Percentiles rank a stretch among this genome's conserved stretches.
phyloP scores from a whole-genome alignment of 2,797 vertebrate genomes.

The Protonibea diacanthus region DNA sequence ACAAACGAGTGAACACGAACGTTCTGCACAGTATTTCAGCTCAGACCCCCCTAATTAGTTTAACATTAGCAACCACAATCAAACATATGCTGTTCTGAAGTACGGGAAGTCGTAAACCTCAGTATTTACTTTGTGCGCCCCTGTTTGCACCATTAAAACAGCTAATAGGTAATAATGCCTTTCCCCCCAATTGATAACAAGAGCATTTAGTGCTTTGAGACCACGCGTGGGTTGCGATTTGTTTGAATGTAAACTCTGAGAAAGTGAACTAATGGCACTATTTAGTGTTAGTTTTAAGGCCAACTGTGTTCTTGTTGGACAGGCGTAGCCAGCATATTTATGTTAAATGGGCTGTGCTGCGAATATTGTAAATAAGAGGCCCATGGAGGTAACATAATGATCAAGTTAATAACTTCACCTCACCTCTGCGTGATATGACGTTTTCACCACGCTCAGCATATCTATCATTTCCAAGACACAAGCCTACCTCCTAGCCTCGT shows the following conservation, averaged over 20 bases:
- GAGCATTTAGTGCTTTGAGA: slow-evolving; percentile 75
- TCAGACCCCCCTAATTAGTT: slow-evolving; percentile 86
- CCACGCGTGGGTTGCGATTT: slow-evolving; percentile 69
- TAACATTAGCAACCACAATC: slow-evolving; percentile 87
- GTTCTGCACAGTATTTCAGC: slow-evolving; percentile 78
- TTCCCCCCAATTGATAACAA: slow-evolving; percentile 84
- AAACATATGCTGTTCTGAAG: slow-evolving; percentile 84
- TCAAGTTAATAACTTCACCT: slow-evolving; percentile 45
- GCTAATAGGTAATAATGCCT: slow-evolving; percentile 81
- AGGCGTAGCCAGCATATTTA: background rate
- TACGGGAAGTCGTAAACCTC: slow-evolving; percentile 83
- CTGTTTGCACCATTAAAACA: slow-evolving; percentile 79
- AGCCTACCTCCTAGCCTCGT: slow-evolving; percentile 53
- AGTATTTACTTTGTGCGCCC: slow-evolving; percentile 85
- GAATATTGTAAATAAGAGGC: slow-evolving; percentile 38
- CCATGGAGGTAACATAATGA: slow-evolving; percentile 26
- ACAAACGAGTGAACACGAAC: slow-evolving; percentile 71
- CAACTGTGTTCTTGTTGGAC: slow-evolving; percentile 40
- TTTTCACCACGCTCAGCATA: slow-evolving; percentile 52
- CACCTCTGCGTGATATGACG: slow-evolving; percentile 30
- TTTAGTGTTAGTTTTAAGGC: slow-evolving; percentile 68
- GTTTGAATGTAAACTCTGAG: slow-evolving; percentile 75
- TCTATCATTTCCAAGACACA: slow-evolving; percentile 57
- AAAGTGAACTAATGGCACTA: slow-evolving; percentile 77
- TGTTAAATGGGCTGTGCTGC: slow-evolving; percentile 29